These are phyloP conservation scores for Numida meleagris DNA, from an alignment of 2,113 vertebrate genomes.

Conservation along the genomic window DNA sequence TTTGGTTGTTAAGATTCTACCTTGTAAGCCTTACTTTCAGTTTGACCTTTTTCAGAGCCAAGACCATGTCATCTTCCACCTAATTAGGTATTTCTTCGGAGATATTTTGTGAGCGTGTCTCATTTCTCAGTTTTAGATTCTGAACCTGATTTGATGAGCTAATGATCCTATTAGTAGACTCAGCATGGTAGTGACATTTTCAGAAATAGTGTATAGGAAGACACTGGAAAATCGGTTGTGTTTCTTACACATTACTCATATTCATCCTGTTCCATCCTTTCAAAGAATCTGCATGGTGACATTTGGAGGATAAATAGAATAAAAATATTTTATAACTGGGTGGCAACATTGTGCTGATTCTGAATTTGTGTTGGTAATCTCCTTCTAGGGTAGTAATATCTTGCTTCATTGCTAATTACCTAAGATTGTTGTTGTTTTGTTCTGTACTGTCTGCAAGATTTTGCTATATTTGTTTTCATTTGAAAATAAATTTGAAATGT, in stretches of 20 bases:
- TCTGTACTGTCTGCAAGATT: background rate
- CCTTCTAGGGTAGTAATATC: background rate
- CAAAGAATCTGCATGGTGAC: constrained; percentile 34
- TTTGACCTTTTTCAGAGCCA: constrained; percentile 60
- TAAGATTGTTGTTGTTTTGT: background rate
- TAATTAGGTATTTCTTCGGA: constrained; percentile 59
- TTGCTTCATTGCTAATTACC: constrained; percentile 32
- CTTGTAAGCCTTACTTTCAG: constrained; percentile 20
- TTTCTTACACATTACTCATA: constrained; percentile 36
- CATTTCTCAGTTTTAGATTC: constrained; percentile 59
- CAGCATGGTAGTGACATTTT: constrained; percentile 70
- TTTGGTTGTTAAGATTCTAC: constrained; percentile 40
- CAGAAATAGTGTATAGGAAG: constrained; percentile 52
- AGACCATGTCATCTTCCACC: constrained; percentile 48
- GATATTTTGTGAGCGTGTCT: constrained; percentile 42
- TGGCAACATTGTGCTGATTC: constrained; percentile 52
- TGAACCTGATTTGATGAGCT: constrained; percentile 67
- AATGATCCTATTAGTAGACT: constrained; percentile 73
- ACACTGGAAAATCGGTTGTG: constrained; percentile 9
- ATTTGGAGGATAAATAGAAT: constrained; percentile 62
- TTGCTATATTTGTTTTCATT: constrained; percentile 41
- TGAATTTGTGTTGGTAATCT: constrained; percentile 24
- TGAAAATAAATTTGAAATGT: background rate
- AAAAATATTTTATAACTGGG: constrained; percentile 62
- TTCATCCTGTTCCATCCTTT: constrained; percentile 11